These are phyloP conservation scores for Centropus bengalensis DNA, from an alignment of 2,113 vertebrate species.

Conservation along the genomic window DNA sequence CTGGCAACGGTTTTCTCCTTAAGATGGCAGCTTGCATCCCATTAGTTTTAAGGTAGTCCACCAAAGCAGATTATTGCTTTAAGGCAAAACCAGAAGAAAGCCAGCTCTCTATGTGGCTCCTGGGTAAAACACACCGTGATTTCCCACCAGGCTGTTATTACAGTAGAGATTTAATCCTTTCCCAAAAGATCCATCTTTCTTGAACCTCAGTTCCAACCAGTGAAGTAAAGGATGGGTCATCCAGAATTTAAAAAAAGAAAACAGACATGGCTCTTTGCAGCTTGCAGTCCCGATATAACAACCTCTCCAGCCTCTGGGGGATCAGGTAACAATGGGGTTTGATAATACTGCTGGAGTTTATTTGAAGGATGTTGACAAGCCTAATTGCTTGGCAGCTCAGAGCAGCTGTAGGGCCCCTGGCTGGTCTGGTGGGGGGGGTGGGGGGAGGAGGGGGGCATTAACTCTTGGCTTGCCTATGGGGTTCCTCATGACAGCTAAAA, in stretches of 20 bases:
- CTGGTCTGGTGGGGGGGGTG: conserved; percentile 2
- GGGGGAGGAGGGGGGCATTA: conserved; percentile 8
- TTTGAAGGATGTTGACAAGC: conserved; percentile 74
- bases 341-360: conserved; percentile 69
- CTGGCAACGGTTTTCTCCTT: conserved; percentile 36
- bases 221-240: conserved; percentile 30
- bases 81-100: not conserved
- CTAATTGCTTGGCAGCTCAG: conserved; percentile 67
- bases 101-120: not conserved
- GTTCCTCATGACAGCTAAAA: not conserved
- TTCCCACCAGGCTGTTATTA: conserved; percentile 6
- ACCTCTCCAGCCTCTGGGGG: conserved; percentile 48
- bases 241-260: conserved; percentile 10
- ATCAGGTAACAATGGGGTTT: conserved; percentile 73
- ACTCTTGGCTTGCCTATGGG: conserved; percentile 57
- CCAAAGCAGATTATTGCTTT: not conserved
- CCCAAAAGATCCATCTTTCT: conserved; percentile 37
- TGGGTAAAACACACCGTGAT: not conserved
- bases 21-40: conserved; percentile 46
- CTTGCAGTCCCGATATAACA: conserved; percentile 51
- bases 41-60: conserved; percentile 53
- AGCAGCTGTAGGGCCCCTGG: conserved; percentile 70
- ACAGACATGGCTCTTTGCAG: conserved; percentile 51
- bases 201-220: not conserved
- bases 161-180: conserved; percentile 8